Base-by-base conservation (phyloP, 2,113 vertebrate species). In the Rhabdomys dilectus region DNA sequence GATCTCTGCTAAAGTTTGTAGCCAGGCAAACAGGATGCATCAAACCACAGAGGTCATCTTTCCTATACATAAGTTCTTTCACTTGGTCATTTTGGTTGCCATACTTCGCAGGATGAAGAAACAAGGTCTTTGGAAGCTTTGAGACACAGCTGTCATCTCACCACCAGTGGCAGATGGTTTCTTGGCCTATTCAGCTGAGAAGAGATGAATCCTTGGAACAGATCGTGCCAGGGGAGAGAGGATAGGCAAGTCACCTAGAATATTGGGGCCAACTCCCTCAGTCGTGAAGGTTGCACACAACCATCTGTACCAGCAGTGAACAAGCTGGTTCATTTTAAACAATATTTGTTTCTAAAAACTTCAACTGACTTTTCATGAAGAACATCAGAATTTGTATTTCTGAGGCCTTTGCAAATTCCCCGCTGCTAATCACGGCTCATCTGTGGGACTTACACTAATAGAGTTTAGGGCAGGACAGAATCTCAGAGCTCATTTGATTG, bases 81-180 rank as follows among this genome's bases (percentile, higher is more conserved):
- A 22, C 88, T 39, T 96, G 48, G 22, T 86, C 86, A 53, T 34
- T 81, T 64, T 2, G 11, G 39, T 12, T 81, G 26, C 88, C 36
- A 16, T 96, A 91, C 48, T 53, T 77, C 36, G 39, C 26, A 80
- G 17, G 42, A 0, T 34, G 16, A 8, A 85, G 36, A 11, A 51
- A 85, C 16, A 24, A 84, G 66, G 62, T 7, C 53, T 93, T 77
- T 86, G 88, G 21, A 77, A 94, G 56, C 86, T 80, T 76, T n/a
- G 48, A n/a, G 7, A 24, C 95, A 68, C 36, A 94, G 29, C 64
- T 91, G 34, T 62, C 51, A 78, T 8, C 2, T 12, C 73, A 22
- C 26, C 86, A 48, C 26, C 86, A 84, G 22, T 24, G 78, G 68
- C 95, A 96, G 91, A 78, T 93, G 75, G 94, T 51, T 75, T 90